These are phyloP conservation scores for Coelopa frigida DNA, from an alignment of 1,140 invertebrate species.

Conservation along the genomic window DNA sequence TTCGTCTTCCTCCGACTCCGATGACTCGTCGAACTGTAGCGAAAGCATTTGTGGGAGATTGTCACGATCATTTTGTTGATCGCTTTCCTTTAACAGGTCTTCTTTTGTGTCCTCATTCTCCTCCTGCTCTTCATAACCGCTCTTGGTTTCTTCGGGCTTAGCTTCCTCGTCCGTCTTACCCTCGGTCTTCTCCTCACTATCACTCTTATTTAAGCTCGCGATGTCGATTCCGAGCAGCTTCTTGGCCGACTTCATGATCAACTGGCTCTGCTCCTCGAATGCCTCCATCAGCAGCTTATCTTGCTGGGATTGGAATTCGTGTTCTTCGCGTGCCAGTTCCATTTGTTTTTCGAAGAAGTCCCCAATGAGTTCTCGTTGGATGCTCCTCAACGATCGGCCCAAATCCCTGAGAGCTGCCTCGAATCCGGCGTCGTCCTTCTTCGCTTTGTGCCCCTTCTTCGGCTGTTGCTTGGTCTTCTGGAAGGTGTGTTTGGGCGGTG, in stretches of 20 bases:
- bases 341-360: slow-evolving; percentile 35
- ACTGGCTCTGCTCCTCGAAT: slow-evolving; percentile 27
- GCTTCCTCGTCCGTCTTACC: too few species aligned
- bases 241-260: slow-evolving; percentile 22
- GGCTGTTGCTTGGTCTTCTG: background rate
- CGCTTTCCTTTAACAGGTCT: too few species aligned
- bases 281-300: slow-evolving; percentile 29
- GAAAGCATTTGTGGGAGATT: too few species aligned
- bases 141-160: too few species aligned
- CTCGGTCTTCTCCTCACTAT: too few species aligned
- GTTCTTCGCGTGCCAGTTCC: slow-evolving; percentile 29
- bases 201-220: too few species aligned
- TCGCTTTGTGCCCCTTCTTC: slow-evolving; percentile 10
- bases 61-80: too few species aligned
- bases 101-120: too few species aligned
- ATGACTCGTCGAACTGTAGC: too few species aligned
- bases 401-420: slow-evolving; percentile 28
- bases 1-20: too few species aligned
- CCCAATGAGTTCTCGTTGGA: slow-evolving; percentile 29
- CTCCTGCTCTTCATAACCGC: too few species aligned
- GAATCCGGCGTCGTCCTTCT: slow-evolving; percentile 18
- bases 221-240: slow-evolving; percentile 4
- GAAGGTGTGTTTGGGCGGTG: slow-evolving; percentile 8
- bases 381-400: slow-evolving; percentile 21
- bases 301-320: slow-evolving; percentile 35